phyloP scores from a whole-genome alignment of 2,888 invertebrate genomes.

The Folsomia candida region DNA sequence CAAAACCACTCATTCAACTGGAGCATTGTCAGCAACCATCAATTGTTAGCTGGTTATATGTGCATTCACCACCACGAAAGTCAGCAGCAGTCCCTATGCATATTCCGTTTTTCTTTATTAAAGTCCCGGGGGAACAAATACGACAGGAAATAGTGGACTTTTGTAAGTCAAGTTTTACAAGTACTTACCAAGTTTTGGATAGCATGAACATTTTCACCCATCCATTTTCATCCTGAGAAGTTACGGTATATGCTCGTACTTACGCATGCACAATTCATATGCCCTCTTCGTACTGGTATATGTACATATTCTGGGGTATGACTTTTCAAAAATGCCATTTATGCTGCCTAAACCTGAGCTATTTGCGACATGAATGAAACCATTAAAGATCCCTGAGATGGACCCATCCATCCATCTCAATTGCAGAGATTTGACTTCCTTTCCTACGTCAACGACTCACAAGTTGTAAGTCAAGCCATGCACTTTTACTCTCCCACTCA shows the following conservation, averaged over 20 bases:
- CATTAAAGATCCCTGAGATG: not conserved
- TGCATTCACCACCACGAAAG: not conserved
- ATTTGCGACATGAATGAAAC: not conserved
- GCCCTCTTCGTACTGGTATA: no score
- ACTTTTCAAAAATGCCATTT: no score
- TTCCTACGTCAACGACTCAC: not conserved
- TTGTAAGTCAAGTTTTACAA: no score
- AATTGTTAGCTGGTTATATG: not conserved
- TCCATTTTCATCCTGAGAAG: no score
- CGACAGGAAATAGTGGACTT: no score
- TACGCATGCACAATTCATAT: no score
- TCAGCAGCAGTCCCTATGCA: not conserved
- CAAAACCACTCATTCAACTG: not conserved
- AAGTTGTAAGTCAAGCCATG: not conserved
- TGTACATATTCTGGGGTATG: no score
- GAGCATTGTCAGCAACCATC: not conserved
- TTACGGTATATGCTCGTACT: no score
- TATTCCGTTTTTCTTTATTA: not conserved
- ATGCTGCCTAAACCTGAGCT: no score
- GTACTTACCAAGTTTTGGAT: no score
- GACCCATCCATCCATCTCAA: conserved; percentile 6
- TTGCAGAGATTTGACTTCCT: conserved; percentile 3
- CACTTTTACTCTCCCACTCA: not conserved
- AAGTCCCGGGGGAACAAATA: no score
- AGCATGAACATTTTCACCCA: no score